phyloP scores from a whole-genome alignment of 2,888 invertebrate species.

The Vesta saturnalis region DNA sequence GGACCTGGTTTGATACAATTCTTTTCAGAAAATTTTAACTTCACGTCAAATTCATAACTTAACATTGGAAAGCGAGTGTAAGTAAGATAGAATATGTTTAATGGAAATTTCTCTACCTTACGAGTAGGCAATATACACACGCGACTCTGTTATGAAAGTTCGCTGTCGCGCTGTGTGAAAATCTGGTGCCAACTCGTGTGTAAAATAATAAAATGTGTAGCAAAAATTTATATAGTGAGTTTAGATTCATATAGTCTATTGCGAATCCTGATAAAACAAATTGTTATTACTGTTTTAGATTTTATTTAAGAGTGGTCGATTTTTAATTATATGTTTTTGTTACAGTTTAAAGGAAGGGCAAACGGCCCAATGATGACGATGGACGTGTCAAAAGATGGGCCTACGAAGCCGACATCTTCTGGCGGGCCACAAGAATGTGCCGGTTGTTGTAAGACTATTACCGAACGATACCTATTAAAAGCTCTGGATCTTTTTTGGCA shows the following conservation, averaged over 20 bases:
- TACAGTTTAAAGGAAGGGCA: constrained; percentile 59
- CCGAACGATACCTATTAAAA: constrained; percentile 89
- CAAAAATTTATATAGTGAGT: constrained; percentile 44
- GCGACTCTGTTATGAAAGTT: constrained; percentile 49
- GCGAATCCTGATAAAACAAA: constrained; percentile 37
- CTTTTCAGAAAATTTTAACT: constrained; percentile 21
- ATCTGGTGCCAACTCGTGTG: constrained; percentile 46
- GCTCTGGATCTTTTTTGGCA: constrained; percentile 97
- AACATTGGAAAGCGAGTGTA: background rate
- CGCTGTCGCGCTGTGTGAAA: constrained; percentile 48
- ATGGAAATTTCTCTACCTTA: constrained; percentile 22
- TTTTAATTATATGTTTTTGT: too few species aligned
- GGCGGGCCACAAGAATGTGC: constrained; percentile 82
- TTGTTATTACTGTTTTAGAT: constrained; percentile 38
- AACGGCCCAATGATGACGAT: constrained; percentile 79
- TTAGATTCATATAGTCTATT: constrained; percentile 37
- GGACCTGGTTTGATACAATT: constrained; percentile 49
- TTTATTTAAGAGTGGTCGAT: constrained; percentile 18
- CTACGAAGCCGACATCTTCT: constrained; percentile 61
- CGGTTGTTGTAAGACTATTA: constrained; percentile 94
- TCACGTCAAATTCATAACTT: constrained; percentile 23
- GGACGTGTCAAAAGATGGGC: constrained; percentile 85
- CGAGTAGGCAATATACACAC: constrained; percentile 42
- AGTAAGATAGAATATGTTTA: constrained; percentile 25
- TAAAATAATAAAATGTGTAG: constrained; percentile 47